Evolutionary conservation across 1,140 invertebrate species (phyloP).

Genomic region (Drosophila nigrodunni): DNA sequence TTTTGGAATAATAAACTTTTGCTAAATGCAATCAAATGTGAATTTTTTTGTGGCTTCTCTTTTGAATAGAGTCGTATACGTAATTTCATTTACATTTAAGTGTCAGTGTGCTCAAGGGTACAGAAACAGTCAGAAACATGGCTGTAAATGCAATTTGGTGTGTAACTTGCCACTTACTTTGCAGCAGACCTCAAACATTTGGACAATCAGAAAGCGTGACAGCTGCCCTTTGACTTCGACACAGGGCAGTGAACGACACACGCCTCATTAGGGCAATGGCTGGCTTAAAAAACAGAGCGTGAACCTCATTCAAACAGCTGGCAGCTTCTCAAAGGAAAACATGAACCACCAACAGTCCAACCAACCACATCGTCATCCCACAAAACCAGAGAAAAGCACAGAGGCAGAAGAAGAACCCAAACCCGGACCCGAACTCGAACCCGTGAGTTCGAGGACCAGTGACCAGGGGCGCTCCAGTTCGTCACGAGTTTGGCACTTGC

Average conservation of each 20-base stretch:
- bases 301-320: slow-evolving; percentile 32
- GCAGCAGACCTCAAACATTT: slow-evolving; percentile 6
- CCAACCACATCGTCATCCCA: not conserved
- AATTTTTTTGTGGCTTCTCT: no score
- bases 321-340: slow-evolving; percentile 61
- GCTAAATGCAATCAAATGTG: no score
- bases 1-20: no score
- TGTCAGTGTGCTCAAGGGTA: slow-evolving; percentile 49
- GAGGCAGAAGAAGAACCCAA: slow-evolving; percentile 27
- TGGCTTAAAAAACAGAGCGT: slow-evolving; percentile 43
- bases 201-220: slow-evolving; percentile 12
- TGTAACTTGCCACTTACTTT: slow-evolving; percentile 18
- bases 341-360: slow-evolving; percentile 38
- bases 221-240: slow-evolving; percentile 15
- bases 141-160: slow-evolving; percentile 26
- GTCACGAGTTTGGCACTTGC: slow-evolving; percentile 62
- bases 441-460: slow-evolving; percentile 32
- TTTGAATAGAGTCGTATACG: slow-evolving; percentile 3
- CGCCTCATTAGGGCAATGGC: slow-evolving; percentile 66
- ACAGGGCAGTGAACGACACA: slow-evolving; percentile 62
- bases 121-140: not conserved
- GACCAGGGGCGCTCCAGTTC: slow-evolving; percentile 41
- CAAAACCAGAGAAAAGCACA: not conserved
- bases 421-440: slow-evolving; percentile 39
- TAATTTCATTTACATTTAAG: slow-evolving; percentile 34